Evolutionary conservation across 2,888 invertebrate species (phyloP).

Genomic region (Synergus japonicus): DNA sequence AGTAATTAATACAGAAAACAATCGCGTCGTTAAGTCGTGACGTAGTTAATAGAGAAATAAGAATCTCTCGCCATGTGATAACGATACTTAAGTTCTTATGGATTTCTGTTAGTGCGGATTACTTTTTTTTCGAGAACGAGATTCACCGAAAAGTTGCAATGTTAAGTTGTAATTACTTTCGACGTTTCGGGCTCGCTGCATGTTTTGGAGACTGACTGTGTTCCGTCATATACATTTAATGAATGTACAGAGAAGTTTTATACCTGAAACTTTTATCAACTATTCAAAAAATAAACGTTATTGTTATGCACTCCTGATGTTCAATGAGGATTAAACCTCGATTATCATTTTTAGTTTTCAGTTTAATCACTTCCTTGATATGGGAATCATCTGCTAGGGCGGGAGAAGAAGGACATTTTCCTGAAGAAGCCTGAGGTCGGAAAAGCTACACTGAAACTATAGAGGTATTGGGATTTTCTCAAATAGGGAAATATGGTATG

Average conservation of each 20-base stretch:
- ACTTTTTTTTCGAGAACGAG: conserved; percentile 17
- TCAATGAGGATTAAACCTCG: background rate
- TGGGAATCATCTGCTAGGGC: no score
- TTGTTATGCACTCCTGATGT: conserved; percentile 5
- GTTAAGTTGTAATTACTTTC: conserved; percentile 23
- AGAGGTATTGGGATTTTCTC: no score
- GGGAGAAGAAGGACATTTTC: no score
- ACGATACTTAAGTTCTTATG: conserved; percentile 23
- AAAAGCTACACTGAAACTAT: no score
- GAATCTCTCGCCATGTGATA: conserved; percentile 37
- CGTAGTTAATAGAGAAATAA: background rate
- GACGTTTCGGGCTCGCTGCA: background rate
- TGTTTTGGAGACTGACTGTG: conserved; percentile 27
- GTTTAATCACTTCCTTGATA: no score
- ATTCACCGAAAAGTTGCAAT: conserved; percentile 30
- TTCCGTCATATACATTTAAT: conserved; percentile 25
- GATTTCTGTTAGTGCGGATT: conserved; percentile 9
- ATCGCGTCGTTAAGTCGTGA: background rate
- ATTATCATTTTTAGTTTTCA: background rate
- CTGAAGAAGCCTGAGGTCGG: no score
- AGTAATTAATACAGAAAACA: conserved; percentile 1
- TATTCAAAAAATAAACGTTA: conserved; percentile 39
- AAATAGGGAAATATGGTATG: no score
- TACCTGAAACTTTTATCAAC: conserved; percentile 39
- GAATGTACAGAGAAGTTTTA: conserved; percentile 42